A percentile compares a stretch with the other conserved stretches of the same genome.
These are phyloP conservation scores for Chalcis sispes DNA, from an alignment of 2,888 invertebrate genomes.

Conservation along the genomic window DNA sequence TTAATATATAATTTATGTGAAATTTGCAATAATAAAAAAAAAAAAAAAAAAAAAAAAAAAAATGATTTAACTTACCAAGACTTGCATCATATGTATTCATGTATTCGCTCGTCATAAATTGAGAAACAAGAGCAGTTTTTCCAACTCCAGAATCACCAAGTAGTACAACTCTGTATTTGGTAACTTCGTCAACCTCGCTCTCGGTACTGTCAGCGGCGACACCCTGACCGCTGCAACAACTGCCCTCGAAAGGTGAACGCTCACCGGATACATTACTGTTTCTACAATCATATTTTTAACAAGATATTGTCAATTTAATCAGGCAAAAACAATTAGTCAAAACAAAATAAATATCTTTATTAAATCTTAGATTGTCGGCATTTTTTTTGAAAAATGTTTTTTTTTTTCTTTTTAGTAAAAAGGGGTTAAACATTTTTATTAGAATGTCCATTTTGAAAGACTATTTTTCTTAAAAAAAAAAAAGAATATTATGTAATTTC, in stretches of 20 bases:
- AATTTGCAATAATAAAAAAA: too few relatives aligned
- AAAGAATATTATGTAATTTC: too few relatives aligned
- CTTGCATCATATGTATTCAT: slow-evolving; percentile 97
- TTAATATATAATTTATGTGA: too few relatives aligned
- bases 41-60: background rate
- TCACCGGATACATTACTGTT: slow-evolving; percentile 84
- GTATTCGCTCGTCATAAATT: slow-evolving; percentile 97
- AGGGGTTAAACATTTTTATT: too few relatives aligned
- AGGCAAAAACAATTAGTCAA: too few relatives aligned
- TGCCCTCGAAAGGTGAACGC: slow-evolving; percentile 90
- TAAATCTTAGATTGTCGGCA: too few relatives aligned
- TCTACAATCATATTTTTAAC: slow-evolving; percentile 72
- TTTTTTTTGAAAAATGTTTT: too few relatives aligned
- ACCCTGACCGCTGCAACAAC: slow-evolving; percentile 87
- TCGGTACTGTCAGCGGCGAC: slow-evolving; percentile 78
- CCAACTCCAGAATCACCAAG: slow-evolving; percentile 92
- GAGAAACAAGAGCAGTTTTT: slow-evolving; percentile 92
- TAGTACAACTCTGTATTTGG: slow-evolving; percentile 89
- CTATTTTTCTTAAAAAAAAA: too few relatives aligned
- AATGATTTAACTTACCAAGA: slow-evolving; percentile 81
- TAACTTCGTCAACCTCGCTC: slow-evolving; percentile 83
- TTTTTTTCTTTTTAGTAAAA: too few relatives aligned
- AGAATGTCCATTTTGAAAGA: too few relatives aligned
- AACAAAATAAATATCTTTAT: too few relatives aligned
- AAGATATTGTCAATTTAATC: background rate